phyloP scores from a whole-genome alignment of 2,888 invertebrate genomes.

The Phorcus lineatus region DNA sequence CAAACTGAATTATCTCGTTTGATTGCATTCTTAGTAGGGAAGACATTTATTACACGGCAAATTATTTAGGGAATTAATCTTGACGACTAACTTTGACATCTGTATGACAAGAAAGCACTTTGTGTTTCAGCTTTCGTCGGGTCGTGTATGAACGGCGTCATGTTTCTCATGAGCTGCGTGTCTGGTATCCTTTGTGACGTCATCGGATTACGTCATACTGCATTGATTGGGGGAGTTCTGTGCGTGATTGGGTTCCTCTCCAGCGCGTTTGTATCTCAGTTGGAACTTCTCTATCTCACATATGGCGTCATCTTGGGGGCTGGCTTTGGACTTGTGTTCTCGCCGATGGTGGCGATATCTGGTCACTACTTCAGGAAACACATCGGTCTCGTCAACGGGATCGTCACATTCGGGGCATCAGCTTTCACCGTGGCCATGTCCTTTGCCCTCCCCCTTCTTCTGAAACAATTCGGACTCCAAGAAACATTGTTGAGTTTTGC shows the following conservation, averaged over 20 bases:
- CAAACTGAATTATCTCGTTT: no score
- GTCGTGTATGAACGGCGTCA: constrained; percentile 18
- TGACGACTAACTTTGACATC: no score
- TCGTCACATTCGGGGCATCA: constrained; percentile 22
- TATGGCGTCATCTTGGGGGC: constrained; percentile 22
- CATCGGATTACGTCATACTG: constrained; percentile 25
- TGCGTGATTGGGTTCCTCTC: constrained; percentile 21
- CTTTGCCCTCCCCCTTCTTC: not conserved
- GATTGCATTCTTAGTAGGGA: no score
- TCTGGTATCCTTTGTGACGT: constrained; percentile 25
- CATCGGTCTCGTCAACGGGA: constrained; percentile 22
- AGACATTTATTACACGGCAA: no score
- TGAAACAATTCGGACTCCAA: not conserved
- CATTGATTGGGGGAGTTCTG: constrained; percentile 13
- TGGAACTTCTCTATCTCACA: constrained; percentile 24
- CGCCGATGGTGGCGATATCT: constrained; percentile 8
- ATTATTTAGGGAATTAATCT: no score
- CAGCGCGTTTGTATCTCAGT: constrained; percentile 14
- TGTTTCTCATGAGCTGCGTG: constrained; percentile 26
- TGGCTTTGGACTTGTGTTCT: constrained; percentile 19
- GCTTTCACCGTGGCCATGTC: constrained; percentile 22
- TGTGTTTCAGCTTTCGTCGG: constrained; percentile 22
- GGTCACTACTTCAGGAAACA: constrained; percentile 20
- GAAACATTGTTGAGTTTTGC: constrained; percentile 19
- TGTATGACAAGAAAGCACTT: no score